A percentile compares a stretch with the other conserved stretches of the same genome.
Conservation (phyloP, 1,140 invertebrate species). For the Drosophila pectinifera region DNA sequence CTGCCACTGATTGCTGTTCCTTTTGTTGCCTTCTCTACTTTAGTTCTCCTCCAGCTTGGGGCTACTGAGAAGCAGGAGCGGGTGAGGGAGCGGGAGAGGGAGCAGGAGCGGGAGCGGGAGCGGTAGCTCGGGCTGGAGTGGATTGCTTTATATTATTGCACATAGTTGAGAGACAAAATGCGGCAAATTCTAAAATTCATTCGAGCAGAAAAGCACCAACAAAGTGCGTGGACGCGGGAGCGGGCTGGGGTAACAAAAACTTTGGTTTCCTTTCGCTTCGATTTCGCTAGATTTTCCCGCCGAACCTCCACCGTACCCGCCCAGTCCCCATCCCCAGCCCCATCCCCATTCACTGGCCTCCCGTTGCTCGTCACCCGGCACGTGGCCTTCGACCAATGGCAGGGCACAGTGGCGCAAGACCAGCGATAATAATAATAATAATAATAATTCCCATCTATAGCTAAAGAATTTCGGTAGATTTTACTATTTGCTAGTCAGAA, state of each 20-base stretch:
- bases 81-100: no score
- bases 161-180: constrained; percentile 71
- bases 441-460: background rate
- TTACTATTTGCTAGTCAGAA: background rate
- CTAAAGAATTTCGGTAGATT: background rate
- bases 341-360: background rate
- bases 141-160: constrained; percentile 60
- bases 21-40: constrained; percentile 33
- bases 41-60: constrained; percentile 20
- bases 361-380: background rate
- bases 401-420: constrained; percentile 14
- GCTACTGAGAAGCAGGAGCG: constrained; percentile 4
- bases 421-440: no score
- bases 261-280: constrained; percentile 41
- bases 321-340: background rate
- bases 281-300: constrained; percentile 37
- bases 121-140: background rate
- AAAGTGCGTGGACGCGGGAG: constrained; percentile 11
- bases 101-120: no score
- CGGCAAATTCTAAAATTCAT: constrained; percentile 69
- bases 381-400: constrained; percentile 27
- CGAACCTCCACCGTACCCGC: background rate
- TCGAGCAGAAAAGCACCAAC: constrained; percentile 56
- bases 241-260: constrained; percentile 32
- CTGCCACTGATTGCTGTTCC: constrained; percentile 28